Percentiles rank a stretch among this genome's conserved stretches.
Conservation (phyloP, 2,888 invertebrate genomes). For the Aspidiotus rigidus region DNA sequence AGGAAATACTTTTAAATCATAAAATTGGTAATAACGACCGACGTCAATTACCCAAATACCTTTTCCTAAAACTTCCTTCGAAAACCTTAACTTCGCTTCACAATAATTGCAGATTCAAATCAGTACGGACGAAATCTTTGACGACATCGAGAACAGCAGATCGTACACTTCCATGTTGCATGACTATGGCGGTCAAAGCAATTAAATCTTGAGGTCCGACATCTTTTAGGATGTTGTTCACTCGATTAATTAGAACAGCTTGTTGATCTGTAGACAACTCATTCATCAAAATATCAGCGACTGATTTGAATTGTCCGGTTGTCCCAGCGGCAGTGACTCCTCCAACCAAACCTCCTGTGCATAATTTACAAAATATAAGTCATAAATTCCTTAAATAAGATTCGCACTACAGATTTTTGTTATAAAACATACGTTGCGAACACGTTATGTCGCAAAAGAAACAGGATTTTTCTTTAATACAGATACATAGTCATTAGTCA, state of each 20-base stretch:
- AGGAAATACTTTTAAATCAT: too few relatives aligned
- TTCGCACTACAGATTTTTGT: not conserved
- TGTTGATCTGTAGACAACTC: conserved; percentile 20
- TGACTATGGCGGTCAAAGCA: conserved; percentile 11
- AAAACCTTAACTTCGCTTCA: not conserved
- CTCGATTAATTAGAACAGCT: conserved; percentile 18
- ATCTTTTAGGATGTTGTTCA: conserved; percentile 10
- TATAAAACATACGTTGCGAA: not conserved
- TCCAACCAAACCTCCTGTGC: conserved; percentile 16
- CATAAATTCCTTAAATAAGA: not conserved
- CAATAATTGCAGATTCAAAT: conserved; percentile 5
- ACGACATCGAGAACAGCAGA: not conserved
- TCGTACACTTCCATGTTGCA: not conserved
- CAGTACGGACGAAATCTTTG: not conserved
- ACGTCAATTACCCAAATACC: too few relatives aligned
- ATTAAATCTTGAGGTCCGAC: conserved; percentile 13
- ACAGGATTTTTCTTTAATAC: not conserved
- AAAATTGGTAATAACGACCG: too few relatives aligned
- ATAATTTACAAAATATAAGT: too few relatives aligned
- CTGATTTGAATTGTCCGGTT: conserved; percentile 9
- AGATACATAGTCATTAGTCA: too few relatives aligned
- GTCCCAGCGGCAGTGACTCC: conserved; percentile 15
- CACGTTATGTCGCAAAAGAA: not conserved
- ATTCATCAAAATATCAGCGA: conserved; percentile 22
- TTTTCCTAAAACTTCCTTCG: too few relatives aligned